Conservation (phyloP, 2,797 vertebrate genomes). For the Mus minutoides region DNA sequence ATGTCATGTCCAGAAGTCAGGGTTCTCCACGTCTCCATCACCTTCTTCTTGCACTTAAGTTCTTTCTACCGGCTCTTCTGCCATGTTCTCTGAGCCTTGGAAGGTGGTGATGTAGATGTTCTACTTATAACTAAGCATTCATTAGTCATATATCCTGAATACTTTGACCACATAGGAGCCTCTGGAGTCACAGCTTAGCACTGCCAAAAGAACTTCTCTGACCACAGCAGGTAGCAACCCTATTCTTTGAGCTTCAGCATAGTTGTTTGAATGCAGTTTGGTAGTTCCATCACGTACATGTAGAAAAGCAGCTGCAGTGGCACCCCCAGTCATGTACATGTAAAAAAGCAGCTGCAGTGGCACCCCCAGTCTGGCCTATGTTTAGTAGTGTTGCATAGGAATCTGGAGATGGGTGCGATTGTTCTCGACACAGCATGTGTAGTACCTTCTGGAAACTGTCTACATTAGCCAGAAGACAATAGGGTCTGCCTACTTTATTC, state of each 20-base stretch:
- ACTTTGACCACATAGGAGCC: neutral
- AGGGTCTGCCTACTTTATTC: neutral
- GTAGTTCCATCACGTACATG: neutral
- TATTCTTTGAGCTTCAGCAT: neutral
- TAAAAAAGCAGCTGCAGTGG: neutral
- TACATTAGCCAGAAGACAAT: too few relatives aligned
- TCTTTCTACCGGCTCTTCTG: neutral
- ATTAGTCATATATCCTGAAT: too few relatives aligned
- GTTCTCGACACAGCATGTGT: neutral
- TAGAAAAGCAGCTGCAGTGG: neutral
- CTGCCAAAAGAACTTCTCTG: neutral
- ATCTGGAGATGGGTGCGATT: neutral
- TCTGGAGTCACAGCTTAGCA: neutral
- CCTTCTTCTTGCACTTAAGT: neutral
- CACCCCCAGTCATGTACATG: neutral
- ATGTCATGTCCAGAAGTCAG: neutral
- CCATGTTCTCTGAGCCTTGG: neutral
- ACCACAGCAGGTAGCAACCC: neutral
- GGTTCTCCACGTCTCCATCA: neutral
- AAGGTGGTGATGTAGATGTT: too few relatives aligned
- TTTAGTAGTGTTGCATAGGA: neutral
- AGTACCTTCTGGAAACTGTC: neutral
- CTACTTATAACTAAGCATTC: neutral
- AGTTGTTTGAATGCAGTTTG: neutral
- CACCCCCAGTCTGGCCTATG: neutral